Evolutionary conservation across 2,797 vertebrate species (phyloP).

Genomic region (Sebastes jordani): DNA sequence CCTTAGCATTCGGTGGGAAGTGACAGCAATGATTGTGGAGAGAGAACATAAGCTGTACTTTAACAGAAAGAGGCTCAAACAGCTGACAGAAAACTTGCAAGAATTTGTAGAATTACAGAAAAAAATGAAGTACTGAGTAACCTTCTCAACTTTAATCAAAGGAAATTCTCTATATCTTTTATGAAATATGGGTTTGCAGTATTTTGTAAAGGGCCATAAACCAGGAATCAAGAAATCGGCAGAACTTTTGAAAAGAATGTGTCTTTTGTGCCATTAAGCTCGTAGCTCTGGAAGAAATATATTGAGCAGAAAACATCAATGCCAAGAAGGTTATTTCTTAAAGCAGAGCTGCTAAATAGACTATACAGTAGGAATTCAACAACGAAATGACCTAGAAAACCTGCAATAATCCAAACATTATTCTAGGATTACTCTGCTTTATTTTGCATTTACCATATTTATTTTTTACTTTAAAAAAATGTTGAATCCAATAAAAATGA

Average conservation of each 20-base stretch:
- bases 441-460: neutral
- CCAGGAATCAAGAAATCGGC: neutral
- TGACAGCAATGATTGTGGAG: neutral
- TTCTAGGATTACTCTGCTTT: neutral
- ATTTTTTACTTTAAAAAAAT: neutral
- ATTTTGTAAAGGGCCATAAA: neutral
- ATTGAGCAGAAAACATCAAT: neutral
- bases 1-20: conserved; percentile 8
- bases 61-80: neutral
- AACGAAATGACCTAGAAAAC: neutral
- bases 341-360: neutral
- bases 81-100: neutral
- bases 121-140: neutral
- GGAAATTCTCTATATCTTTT: neutral
- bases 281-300: neutral
- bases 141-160: neutral
- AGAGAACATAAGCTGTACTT: neutral
- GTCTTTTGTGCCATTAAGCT: neutral
- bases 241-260: neutral
- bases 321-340: neutral
- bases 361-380: neutral
- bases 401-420: neutral
- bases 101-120: neutral
- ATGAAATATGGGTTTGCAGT: neutral
- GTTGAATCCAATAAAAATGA: neutral